Base-by-base conservation (phyloP, 2,797 vertebrate genomes). In the Halcyon smyrnensis region DNA sequence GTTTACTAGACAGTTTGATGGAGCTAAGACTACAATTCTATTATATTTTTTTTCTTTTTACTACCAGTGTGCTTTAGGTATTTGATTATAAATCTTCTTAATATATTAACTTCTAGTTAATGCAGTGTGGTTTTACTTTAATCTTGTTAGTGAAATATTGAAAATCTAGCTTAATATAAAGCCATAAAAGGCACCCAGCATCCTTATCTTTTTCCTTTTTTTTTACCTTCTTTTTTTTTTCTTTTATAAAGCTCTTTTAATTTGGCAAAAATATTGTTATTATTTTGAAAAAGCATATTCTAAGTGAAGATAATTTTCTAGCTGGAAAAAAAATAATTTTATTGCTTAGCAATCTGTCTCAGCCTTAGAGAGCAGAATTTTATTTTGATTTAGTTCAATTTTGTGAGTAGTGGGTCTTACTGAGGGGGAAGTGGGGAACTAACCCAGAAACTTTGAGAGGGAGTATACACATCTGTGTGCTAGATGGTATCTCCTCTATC, bases 141-240 rank as follows among this genome's bases (percentile, higher is more conserved):
- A 92, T 28, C 93, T 87, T 89, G 39, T 85, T 95, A 87, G 75
- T 95, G 89, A 94, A 96, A 89, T 94, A 96, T 80, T 95, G 90
- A 96, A 96, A 92, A 93, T 90, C 78, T 85, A 80, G 60, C 78
- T 96, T 95, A 95, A 93, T 93, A 83, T 77, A 93, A 93, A 96
- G 75, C 82, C 8, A 0, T 85, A 92, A 82, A 34, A 87, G 39
- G 8, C 34, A 80, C 15, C 11, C 16, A 80, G 20, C 75, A 89
- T 92, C 87, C 45, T 87, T 86, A 17, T 54, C 1, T 36, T 5
- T 69, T 71, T 14, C 14, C 18, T 7, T 4, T 13, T n/a, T 37
- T 43, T 56, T 4, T 9, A 15, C 27, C 25, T 51, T 46, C 23
- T 6, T 41, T 24, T 18, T 17, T 32, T 43, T 32, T 27, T 32